These are phyloP conservation scores for Grapholita molesta DNA, from an alignment of 1,140 invertebrate species.

Conservation along the genomic window DNA sequence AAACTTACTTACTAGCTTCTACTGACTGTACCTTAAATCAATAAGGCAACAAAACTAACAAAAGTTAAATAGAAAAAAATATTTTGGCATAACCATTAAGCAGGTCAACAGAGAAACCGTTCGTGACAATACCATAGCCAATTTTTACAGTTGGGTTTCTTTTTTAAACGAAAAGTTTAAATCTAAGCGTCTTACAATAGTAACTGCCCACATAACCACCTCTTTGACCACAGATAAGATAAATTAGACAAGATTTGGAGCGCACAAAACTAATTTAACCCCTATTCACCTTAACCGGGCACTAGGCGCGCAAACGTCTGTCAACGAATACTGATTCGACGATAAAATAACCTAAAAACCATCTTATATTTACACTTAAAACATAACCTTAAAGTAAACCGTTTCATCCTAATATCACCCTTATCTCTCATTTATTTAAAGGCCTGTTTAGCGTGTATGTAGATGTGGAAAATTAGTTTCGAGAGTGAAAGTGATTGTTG, in stretches of 20 bases:
- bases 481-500: constrained; percentile 22
- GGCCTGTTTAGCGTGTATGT: neutral
- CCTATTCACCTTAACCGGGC: constrained; percentile 45
- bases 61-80: no score
- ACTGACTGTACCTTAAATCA: no score
- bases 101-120: no score
- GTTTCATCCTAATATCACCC: neutral
- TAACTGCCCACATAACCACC: neutral
- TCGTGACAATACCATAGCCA: no score
- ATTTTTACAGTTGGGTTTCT: no score
- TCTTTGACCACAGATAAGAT: constrained; percentile 26
- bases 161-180: no score
- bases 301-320: constrained; percentile 52
- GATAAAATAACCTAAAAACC: constrained; percentile 42
- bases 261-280: constrained; percentile 52
- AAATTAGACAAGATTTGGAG: constrained; percentile 37
- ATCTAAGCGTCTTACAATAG: neutral
- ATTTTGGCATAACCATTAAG: no score
- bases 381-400: constrained; percentile 19
- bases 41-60: no score
- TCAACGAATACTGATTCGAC: constrained; percentile 43
- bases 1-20: no score
- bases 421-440: neutral
- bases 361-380: constrained; percentile 11
- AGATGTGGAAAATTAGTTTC: neutral